These are phyloP conservation scores for Caprella mutica DNA, from an alignment of 2,888 invertebrate genomes.

Conservation along the genomic window DNA sequence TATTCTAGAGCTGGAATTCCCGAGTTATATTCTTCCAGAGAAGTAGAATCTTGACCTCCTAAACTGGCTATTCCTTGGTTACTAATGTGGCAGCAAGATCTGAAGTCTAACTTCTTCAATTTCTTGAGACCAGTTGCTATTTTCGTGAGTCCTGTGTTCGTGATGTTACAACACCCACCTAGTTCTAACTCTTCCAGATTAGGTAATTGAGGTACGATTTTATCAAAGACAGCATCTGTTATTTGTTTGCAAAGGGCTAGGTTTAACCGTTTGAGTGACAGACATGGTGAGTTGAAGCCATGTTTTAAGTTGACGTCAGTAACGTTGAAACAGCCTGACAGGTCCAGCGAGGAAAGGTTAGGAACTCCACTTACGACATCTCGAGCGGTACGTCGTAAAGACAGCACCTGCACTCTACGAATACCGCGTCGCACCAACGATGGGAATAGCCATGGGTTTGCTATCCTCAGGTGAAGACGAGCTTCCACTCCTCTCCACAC, in stretches of 20 bases:
- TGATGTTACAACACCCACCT: slow-evolving; percentile 83
- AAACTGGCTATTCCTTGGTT: slow-evolving; percentile 81
- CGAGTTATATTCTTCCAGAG: slow-evolving; percentile 34
- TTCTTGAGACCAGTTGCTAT: slow-evolving; percentile 80
- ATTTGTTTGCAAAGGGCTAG: slow-evolving; percentile 88
- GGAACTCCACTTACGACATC: slow-evolving; percentile 67
- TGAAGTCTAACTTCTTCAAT: slow-evolving; percentile 67
- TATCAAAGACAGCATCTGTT: slow-evolving; percentile 73
- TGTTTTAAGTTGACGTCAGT: slow-evolving; percentile 72
- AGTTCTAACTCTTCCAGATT: slow-evolving; percentile 77
- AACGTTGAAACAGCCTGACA: slow-evolving; percentile 88
- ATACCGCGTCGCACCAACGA: slow-evolving; percentile 79
- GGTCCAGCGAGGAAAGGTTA: slow-evolving; percentile 71
- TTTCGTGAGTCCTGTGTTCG: slow-evolving; percentile 71
- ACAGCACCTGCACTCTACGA: slow-evolving; percentile 74
- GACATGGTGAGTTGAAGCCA: slow-evolving; percentile 65
- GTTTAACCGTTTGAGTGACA: slow-evolving; percentile 66
- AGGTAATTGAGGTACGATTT: slow-evolving; percentile 35
- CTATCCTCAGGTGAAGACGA: slow-evolving; percentile 65
- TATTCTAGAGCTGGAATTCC: slow-evolving; percentile 47
- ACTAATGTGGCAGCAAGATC: slow-evolving; percentile 85
- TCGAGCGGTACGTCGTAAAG: slow-evolving; percentile 56
- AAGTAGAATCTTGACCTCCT: slow-evolving; percentile 46
- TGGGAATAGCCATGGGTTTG: slow-evolving; percentile 71
- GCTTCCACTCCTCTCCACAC: slow-evolving; percentile 93